Conservation (phyloP, 1,140 invertebrate species). For the Scaptomyza pallida region DNA sequence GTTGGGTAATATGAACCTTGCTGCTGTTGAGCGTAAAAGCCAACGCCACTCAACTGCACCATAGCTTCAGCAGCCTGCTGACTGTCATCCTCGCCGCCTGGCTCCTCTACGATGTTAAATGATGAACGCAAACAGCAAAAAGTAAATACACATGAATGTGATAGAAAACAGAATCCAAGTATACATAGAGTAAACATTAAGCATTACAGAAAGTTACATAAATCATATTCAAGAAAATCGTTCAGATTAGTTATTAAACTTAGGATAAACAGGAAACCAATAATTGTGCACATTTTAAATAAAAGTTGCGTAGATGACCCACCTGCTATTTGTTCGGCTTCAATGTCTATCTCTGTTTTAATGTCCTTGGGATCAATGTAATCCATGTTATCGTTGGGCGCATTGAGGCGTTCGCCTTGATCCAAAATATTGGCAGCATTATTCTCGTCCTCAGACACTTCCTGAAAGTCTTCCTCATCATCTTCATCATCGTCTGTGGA, state of each 20-base stretch:
- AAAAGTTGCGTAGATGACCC: slow-evolving; percentile 11
- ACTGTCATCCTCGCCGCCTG: slow-evolving; percentile 88
- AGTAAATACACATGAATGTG: slow-evolving; percentile 36
- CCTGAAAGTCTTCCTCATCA: slow-evolving; percentile 88
- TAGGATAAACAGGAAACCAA: slow-evolving; percentile 1
- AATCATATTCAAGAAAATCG: slow-evolving; percentile 10
- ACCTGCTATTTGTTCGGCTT: slow-evolving; percentile 67
- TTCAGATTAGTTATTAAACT: background rate
- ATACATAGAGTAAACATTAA: slow-evolving; percentile 40
- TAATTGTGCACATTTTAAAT: background rate
- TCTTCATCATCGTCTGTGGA: slow-evolving; percentile 88
- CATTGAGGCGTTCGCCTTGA: slow-evolving; percentile 79
- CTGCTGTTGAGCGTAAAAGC: slow-evolving; percentile 87
- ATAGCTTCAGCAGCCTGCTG: slow-evolving; percentile 93
- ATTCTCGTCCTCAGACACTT: slow-evolving; percentile 87
- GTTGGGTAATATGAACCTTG: slow-evolving; percentile 77
- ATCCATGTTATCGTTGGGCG: slow-evolving; percentile 46
- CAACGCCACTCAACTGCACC: slow-evolving; percentile 91
- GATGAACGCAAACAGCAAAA: slow-evolving; percentile 21
- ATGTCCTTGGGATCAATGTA: slow-evolving; percentile 76
- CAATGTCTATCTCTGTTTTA: slow-evolving; percentile 73
- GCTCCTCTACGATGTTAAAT: slow-evolving; percentile 84
- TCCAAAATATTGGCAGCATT: slow-evolving; percentile 85
- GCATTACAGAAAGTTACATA: slow-evolving; percentile 26
- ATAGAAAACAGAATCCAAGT: slow-evolving; percentile 56